These are phyloP conservation scores for Luehdorfia chinensis DNA, from an alignment of 1,140 invertebrate genomes.

Conservation along the genomic window DNA sequence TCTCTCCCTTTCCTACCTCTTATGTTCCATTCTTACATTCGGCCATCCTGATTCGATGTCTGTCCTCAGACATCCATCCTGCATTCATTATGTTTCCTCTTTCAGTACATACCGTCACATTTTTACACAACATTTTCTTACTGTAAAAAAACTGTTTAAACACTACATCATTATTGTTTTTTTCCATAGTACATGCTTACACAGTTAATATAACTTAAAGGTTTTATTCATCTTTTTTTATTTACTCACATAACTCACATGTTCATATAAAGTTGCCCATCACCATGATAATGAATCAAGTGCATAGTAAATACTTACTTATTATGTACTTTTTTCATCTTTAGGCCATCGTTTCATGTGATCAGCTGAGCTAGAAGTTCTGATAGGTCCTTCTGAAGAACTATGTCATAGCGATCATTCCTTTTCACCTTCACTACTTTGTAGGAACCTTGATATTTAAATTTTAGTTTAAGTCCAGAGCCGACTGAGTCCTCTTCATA, in stretches of 20 bases:
- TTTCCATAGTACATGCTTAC: too few species aligned
- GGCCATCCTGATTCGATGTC: not conserved
- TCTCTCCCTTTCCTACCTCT: too few species aligned
- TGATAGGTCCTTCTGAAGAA: not conserved
- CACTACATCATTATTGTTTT: not conserved
- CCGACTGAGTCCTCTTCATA: constrained; percentile 31
- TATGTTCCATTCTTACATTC: too few species aligned
- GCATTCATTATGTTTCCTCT: too few species aligned
- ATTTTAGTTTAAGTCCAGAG: constrained; percentile 21
- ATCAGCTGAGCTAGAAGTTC: not conserved
- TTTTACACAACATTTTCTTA: not conserved
- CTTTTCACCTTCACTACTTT: constrained; percentile 5
- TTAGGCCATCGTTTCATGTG: not conserved
- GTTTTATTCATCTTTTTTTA: too few species aligned
- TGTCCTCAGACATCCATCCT: not conserved
- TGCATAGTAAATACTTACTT: not conserved
- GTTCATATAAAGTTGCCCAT: not conserved
- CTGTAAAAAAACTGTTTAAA: not conserved
- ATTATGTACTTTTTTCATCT: not conserved
- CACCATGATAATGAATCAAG: not conserved
- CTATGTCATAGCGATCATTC: constrained; percentile 2
- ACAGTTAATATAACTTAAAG: too few species aligned
- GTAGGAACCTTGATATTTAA: constrained; percentile 27
- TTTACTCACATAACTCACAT: not conserved
- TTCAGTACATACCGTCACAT: not conserved